phyloP scores from a whole-genome alignment of 2,888 invertebrate genomes.

The Leptopterna dolabrata region DNA sequence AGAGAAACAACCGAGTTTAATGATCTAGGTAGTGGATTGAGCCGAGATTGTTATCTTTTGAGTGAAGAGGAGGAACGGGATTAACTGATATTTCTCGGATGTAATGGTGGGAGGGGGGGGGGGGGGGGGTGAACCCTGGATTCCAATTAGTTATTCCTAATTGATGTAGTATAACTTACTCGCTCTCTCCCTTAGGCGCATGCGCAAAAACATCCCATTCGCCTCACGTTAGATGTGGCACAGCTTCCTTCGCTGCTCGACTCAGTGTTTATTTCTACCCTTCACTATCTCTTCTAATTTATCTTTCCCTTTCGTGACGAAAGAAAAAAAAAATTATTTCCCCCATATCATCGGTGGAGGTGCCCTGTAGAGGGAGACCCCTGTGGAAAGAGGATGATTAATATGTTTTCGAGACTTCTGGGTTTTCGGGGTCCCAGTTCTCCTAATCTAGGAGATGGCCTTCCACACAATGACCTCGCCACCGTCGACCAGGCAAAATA shows the following conservation, averaged over 20 bases:
- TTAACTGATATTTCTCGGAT: not conserved
- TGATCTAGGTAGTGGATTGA: not conserved
- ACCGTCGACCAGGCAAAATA: conserved; percentile 7
- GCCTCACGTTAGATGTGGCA: not conserved
- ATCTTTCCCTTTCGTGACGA: conserved; percentile 10
- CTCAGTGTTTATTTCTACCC: too few relatives aligned
- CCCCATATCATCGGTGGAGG: not conserved
- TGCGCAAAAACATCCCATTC: not conserved
- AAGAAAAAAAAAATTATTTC: not conserved
- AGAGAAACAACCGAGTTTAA: not conserved
- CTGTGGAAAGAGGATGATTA: not conserved
- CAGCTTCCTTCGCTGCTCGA: not conserved
- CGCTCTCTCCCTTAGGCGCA: not conserved
- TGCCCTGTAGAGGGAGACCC: not conserved
- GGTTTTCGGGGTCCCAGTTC: not conserved
- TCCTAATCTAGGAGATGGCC: conserved; percentile 13
- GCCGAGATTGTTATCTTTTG: conserved; percentile 9
- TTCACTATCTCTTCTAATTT: not conserved
- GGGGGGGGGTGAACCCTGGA: not conserved
- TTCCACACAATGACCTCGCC: not conserved
- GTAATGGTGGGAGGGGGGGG: too few relatives aligned
- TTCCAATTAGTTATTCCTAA: conserved; percentile 27
- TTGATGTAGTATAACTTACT: conserved; percentile 4
- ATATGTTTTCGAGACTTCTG: conserved; percentile 21
- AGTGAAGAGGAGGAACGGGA: not conserved